A percentile compares a stretch with the other conserved stretches of the same genome.
These are phyloP conservation scores for Dufourea novaeangliae DNA, from an alignment of 1,140 invertebrate species.

Conservation along the genomic window DNA sequence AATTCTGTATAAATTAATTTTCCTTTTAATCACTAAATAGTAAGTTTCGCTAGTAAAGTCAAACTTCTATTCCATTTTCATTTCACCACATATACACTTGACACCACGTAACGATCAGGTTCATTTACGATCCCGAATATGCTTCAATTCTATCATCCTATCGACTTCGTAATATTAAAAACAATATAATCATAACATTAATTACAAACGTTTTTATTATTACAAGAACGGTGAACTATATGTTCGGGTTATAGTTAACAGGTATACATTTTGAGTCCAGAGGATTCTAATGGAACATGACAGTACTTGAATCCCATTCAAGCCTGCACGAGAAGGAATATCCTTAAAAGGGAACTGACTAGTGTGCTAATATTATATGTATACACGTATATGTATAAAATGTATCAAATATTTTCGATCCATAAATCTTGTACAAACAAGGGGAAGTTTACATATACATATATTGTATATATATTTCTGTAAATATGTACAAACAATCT, in stretches of 20 bases:
- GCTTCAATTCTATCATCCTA: background rate
- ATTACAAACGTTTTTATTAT: background rate
- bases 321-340: conserved; percentile 40
- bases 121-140: too few relatives aligned
- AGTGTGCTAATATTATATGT: conserved; percentile 57
- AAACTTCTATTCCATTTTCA: conserved; percentile 6
- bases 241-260: background rate
- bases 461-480: conserved; percentile 17
- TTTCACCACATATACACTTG: background rate
- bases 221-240: background rate
- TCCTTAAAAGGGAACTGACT: conserved; percentile 61
- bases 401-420: conserved; percentile 47
- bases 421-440: conserved; percentile 30
- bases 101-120: background rate
- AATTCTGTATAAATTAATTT: conserved; percentile 24
- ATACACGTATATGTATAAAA: conserved; percentile 39
- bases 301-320: background rate
- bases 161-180: background rate
- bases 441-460: background rate
- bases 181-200: background rate
- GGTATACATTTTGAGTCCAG: background rate
- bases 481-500: conserved; percentile 54
- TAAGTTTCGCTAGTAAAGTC: conserved; percentile 1
- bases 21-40: conserved; percentile 3
- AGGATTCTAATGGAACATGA: conserved; percentile 31